Base-by-base conservation (phyloP, 2,797 vertebrate genomes). In the Cercopithecus hamlyni region DNA sequence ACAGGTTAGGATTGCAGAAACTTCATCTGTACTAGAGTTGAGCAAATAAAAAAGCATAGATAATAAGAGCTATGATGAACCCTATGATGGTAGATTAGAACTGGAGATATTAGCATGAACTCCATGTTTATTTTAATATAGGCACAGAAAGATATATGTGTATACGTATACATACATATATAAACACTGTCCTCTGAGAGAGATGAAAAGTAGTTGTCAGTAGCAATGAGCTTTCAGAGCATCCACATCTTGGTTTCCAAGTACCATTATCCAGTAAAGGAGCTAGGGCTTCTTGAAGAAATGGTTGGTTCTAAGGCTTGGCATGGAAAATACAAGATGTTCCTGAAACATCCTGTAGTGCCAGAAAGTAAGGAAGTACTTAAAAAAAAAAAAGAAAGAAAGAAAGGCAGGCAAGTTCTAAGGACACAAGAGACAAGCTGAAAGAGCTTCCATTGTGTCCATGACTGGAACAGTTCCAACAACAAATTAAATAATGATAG, bases 241-340 rank as follows among this genome's bases (percentile, higher is more conserved):
- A 92, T 43, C 48, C 27, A 92, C 9, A 80, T 55, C 33, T 84
- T 86, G n/a, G 11, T 92, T 96, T 97, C 45, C 75, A 73, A 94
- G 73, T 91, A 85, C 82, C 43, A 72, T 57, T 96, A 39, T 97
- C 24, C 12, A 88, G 10, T 61, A 90, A 96, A 88, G 19, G 50
- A 85, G 61, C 26, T 19, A 43, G 14, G n/a, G 7, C 15, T 61
- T 95, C 48, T 85, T 83, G 26, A 83, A 87, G 36, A 94, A 90
- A 48, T 64, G 36, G 7, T 41, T 90, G 50, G 52, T 57, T 90
- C 14, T 88, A 72, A 58, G 76, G 10, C 27, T 80, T 57, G 2
- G 4, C n/a, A 61, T 43, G 15, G 48, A 79, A 90, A 57, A 52
- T 77, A 27, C 7, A 97, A 75, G 19, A 43, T 94, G 41, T 41